These are phyloP conservation scores for Notocelia uddmanniana DNA, from an alignment of 2,888 invertebrate genomes.

Conservation along the genomic window DNA sequence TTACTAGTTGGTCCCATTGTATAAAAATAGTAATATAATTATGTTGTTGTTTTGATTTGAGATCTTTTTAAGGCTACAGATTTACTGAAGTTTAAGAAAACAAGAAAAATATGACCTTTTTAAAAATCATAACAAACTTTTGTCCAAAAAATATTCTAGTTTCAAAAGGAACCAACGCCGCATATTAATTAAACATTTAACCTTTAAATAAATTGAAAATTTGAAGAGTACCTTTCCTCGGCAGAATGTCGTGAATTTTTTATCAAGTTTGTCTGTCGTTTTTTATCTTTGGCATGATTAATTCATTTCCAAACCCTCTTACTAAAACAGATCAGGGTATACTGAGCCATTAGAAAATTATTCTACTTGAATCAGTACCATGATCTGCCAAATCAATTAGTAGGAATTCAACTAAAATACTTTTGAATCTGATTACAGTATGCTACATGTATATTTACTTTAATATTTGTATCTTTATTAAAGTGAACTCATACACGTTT, in stretches of 20 bases:
- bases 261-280: not conserved
- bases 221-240: not conserved
- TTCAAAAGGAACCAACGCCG: not conserved
- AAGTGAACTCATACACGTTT: no score
- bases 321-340: not conserved
- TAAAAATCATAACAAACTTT: not conserved
- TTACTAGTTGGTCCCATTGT: no score
- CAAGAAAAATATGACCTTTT: not conserved
- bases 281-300: constrained; percentile 16
- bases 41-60: no score
- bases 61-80: not conserved
- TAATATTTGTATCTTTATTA: no score
- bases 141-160: not conserved
- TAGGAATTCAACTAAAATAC: no score
- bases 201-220: not conserved
- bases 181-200: constrained; percentile 6
- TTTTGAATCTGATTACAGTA: no score
- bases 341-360: not conserved
- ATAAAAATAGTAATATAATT: no score
- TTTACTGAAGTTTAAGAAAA: no score
- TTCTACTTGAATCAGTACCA: no score
- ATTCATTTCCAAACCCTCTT: constrained; percentile 4
- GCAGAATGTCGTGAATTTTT: not conserved
- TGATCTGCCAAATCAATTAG: no score
- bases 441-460: no score